Evolutionary conservation across 1,140 invertebrate genomes (phyloP), one percentile per base, ranked within the genome.

Genomic region (Cecropterus lyciades): DNA sequence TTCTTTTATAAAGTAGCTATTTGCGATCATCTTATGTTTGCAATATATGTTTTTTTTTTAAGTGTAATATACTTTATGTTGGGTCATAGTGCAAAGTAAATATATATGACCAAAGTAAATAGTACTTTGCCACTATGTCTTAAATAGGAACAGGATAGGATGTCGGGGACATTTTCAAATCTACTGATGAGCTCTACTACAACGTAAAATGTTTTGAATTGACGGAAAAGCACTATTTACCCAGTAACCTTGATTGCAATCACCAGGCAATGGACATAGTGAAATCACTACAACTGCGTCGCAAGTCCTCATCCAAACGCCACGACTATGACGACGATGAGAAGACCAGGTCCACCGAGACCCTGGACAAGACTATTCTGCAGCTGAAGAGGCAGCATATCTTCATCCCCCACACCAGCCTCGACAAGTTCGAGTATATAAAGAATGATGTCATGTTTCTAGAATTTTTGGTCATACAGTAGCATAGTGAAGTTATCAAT

Each of bases 391-490:
- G 94, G 60, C 93, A 95, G 71, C 95, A 95, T 74, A 95, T 96
- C 84, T 96, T 96, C 78, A 95, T 96, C 71, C 95, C 95, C 0
- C 95, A 96, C 78, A 93, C 93, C 6, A 94, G 93, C 20, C 76
- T 96, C 6, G 93, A 93, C 52, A 95, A 95, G 77, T 91, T 94
- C 30, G 95, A 94, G 55, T 95, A 95, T 72, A 84, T 95, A 0
- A 94, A 94, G 65, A 93, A 95, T 63, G 93, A 96, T 74, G 92
- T 93, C 0, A 85, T 96, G 57, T 96, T 95, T 78, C 73, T 96
- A 0, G 95, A 96, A 77, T 93, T 96, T 72, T 60, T 90, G 65
- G 89, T 92, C 4, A 85, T 80, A 20, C 82, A 89, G 37, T 89
- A 71, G 71, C 6, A 55, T 33, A 24, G 5, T 24, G 20, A 5